Conservation (phyloP, 92 coral and sea anemone species). For the Heteractis magnifica region DNA sequence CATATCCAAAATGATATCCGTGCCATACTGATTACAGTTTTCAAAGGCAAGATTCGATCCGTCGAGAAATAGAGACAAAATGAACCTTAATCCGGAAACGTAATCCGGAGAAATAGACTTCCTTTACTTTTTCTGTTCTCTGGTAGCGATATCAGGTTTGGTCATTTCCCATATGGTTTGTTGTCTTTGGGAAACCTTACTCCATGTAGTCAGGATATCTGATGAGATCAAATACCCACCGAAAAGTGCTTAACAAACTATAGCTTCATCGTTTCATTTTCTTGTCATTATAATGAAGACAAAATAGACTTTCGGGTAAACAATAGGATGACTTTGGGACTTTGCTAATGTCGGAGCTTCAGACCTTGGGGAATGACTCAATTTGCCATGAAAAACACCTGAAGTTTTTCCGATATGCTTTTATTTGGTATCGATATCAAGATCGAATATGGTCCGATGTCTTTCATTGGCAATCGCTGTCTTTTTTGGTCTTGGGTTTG, state of each 20-base stretch:
- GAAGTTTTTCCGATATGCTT: not conserved
- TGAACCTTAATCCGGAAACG: constrained; percentile 41
- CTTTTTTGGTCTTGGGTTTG: not conserved
- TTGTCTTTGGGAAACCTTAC: constrained; percentile 24
- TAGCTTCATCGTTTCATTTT: constrained; percentile 16
- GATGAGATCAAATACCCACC: constrained; percentile 17
- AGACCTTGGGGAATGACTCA: constrained; percentile 5
- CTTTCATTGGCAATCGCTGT: not conserved
- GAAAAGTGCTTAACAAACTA: constrained; percentile 30
- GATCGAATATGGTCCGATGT: not conserved
- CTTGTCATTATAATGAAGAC: constrained; percentile 13
- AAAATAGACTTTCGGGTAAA: constrained; percentile 8
- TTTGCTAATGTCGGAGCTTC: not conserved
- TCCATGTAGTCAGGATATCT: constrained; percentile 6
- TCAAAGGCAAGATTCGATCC: constrained; percentile 29
- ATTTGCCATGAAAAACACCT: constrained; percentile 8
- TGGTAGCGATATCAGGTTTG: constrained; percentile 25
- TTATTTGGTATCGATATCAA: not conserved
- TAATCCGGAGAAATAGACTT: constrained; percentile 19
- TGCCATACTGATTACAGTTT: constrained; percentile 15
- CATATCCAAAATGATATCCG: not conserved
- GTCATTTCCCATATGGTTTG: constrained; percentile 13
- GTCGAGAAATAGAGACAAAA: constrained; percentile 28
- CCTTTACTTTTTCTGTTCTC: constrained; percentile 11
- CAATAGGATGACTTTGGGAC: constrained; percentile 12